Percentiles rank a stretch among this genome's conserved stretches.
Conservation (phyloP, 2,888 invertebrate genomes). For the Petrolisthes cinctipes region DNA sequence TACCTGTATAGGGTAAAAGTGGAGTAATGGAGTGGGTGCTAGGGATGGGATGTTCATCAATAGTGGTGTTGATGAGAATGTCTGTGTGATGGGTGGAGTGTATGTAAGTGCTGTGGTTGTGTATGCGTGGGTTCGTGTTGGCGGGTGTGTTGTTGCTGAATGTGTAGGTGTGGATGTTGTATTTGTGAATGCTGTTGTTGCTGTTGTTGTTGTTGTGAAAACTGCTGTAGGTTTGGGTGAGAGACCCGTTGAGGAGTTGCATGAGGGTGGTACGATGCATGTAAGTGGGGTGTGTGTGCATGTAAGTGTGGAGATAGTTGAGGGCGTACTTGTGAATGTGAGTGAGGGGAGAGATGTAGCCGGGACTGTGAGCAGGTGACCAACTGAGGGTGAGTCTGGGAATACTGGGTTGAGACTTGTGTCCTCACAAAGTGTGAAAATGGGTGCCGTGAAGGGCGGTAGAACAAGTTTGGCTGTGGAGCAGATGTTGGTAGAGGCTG, state of each 20-base stretch:
- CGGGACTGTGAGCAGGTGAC: too few relatives aligned
- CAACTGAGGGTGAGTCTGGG: too few relatives aligned
- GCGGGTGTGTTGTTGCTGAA: not conserved
- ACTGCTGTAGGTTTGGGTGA: too few relatives aligned
- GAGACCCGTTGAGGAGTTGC: not conserved
- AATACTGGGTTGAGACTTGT: too few relatives aligned
- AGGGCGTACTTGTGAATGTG: too few relatives aligned
- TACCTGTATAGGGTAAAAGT: not conserved
- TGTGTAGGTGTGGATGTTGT: not conserved
- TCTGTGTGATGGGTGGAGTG: not conserved
- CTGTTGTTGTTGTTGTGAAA: too few relatives aligned
- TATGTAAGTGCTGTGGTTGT: not conserved
- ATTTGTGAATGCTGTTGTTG: not conserved
- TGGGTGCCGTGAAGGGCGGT: not conserved
- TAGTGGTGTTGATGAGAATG: not conserved
- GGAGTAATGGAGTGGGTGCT: not conserved
- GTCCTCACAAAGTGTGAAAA: not conserved
- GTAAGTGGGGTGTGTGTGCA: not conserved
- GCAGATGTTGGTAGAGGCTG: not conserved
- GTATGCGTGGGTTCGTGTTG: not conserved
- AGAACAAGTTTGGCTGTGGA: not conserved
- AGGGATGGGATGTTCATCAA: not conserved
- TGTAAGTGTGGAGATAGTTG: not conserved
- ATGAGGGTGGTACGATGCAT: not conserved
- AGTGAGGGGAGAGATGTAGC: too few relatives aligned